Evolutionary conservation across 2,113 vertebrate species (phyloP).

Genomic region (Nibea coibor): DNA sequence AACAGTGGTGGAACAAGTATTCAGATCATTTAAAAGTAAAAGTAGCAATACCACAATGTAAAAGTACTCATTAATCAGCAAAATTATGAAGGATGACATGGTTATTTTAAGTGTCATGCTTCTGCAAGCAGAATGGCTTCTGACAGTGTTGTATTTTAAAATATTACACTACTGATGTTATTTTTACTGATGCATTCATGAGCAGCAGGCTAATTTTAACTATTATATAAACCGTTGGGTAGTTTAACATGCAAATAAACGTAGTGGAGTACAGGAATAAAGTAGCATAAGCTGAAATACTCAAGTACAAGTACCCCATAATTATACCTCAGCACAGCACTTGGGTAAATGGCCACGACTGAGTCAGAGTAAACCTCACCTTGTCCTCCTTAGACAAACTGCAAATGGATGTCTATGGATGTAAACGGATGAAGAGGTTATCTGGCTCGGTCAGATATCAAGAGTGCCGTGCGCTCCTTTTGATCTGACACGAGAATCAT

Average conservation of each 20-base stretch:
- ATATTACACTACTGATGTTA: neutral
- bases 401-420: constrained; percentile 37
- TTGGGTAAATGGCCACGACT: constrained; percentile 1
- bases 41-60: constrained; percentile 32
- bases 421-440: constrained; percentile 57
- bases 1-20: constrained; percentile 17
- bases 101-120: neutral
- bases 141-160: neutral
- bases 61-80: constrained; percentile 8
- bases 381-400: constrained; percentile 31
- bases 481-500: constrained; percentile 68
- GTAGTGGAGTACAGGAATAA: neutral
- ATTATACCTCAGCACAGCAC: neutral
- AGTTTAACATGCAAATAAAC: neutral
- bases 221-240: neutral
- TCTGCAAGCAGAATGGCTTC: neutral
- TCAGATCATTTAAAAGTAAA: constrained; percentile 16
- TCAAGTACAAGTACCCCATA: neutral
- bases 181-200: constrained; percentile 9
- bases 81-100: too few relatives aligned
- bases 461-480: constrained; percentile 46
- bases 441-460: constrained; percentile 60
- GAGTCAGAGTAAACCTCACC: constrained; percentile 11
- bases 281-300: neutral
- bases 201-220: neutral